These are phyloP conservation scores for Bos indicus DNA, from an alignment of 2,113 vertebrate species.

Conservation along the genomic window DNA sequence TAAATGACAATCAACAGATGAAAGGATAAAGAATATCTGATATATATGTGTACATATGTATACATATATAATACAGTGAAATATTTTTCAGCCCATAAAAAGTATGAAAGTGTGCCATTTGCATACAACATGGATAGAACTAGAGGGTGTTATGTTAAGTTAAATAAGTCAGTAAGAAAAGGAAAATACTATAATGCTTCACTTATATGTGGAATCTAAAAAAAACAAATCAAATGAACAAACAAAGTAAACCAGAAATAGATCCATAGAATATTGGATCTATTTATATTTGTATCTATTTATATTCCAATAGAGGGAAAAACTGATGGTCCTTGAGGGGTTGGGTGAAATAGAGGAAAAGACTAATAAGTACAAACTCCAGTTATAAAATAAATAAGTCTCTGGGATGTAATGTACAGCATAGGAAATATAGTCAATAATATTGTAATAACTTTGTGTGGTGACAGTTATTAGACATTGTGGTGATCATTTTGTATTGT, in stretches of 20 bases:
- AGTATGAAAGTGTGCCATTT: neutral
- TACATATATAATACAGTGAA: neutral
- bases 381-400: neutral
- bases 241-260: neutral
- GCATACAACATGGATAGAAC: neutral
- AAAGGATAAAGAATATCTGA: neutral
- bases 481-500: neutral
- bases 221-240: neutral
- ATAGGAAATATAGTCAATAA: neutral
- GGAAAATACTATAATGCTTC: neutral
- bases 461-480: neutral
- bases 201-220: neutral
- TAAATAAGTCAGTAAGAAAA: neutral
- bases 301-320: neutral
- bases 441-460: neutral
- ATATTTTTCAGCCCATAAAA: neutral
- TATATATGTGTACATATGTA: neutral
- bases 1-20: neutral
- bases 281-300: no score
- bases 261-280: neutral
- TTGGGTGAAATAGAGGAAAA: neutral
- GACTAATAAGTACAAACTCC: neutral
- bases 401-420: neutral
- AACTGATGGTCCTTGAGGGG: neutral
- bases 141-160: neutral